Evolutionary conservation across 2,888 invertebrate species (phyloP), one percentile per base, ranked within the genome.

Genomic region (Crepidodera aurea): DNA sequence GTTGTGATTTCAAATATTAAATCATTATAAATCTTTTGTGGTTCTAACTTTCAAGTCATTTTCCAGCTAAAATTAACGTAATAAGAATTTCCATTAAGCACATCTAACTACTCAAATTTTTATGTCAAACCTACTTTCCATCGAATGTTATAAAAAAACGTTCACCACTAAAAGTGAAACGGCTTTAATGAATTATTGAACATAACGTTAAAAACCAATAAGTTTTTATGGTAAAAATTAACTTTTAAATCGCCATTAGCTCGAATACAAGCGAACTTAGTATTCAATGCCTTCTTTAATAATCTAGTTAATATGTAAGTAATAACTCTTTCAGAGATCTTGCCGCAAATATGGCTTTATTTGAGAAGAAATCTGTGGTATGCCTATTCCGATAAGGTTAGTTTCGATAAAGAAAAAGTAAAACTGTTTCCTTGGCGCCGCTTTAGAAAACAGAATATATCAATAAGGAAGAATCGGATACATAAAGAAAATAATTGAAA

Each of bases 401-500:
- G 50, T 16, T 50, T 50, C 25, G 25, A 29, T 29, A 50, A 50
- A 46, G 18, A 54, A 54, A 54, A 54, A 54, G 54, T 42, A 27
- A 25, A 27, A 42, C 18, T 13, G 12, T 54, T 42, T 29, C 7
- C 54, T 42, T 27, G 54, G 54, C 54, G 54, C 54, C 54, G 18
- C 3, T 40, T 29, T 32, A 54, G 54, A 54, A 54, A 54, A 27
- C 42, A 6, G 39, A 18, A 16, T 40, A 2, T 16, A 40, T 40
- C 10, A 18, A 34, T 12, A 34, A 34, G 34, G 13, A 34, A 29
- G 29, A 10, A 3, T 29, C 2, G 10, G 4, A 29, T 29, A 29
- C 29, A 29, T 29, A 29, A 25, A 25, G 7, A 25, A n/a, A n/a
- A n/a, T n/a, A n/a, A n/a, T n/a, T n/a, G n/a, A n/a, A n/a, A n/a